Conservation (phyloP, 2,797 vertebrate species). For the Hoplostethus atlanticus region DNA sequence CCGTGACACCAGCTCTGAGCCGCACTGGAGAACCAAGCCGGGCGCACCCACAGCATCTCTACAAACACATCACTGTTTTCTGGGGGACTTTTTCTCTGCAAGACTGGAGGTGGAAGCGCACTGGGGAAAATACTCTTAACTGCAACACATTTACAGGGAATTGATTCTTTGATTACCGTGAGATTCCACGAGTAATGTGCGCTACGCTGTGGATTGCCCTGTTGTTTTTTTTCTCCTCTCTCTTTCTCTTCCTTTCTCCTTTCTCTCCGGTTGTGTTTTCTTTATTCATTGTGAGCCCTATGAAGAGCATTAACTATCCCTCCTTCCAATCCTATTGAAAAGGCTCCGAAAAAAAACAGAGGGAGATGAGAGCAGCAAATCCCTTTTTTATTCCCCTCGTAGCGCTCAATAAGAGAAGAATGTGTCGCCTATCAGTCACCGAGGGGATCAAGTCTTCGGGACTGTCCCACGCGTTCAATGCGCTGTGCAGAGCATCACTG, state of each 20-base stretch:
- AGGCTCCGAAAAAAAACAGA: slow-evolving; percentile 83
- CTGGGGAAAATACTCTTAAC: slow-evolving; percentile 52
- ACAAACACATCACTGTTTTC: slow-evolving; percentile 56
- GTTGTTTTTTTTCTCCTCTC: slow-evolving; percentile 5
- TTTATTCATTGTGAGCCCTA: slow-evolving; percentile 87
- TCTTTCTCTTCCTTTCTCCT: slow-evolving; percentile 69
- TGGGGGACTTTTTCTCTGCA: slow-evolving; percentile 59
- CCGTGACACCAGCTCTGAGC: slow-evolving; percentile 72
- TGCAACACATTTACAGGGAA: slow-evolving; percentile 61
- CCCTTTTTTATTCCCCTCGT: slow-evolving; percentile 92
- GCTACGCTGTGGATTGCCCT: slow-evolving; percentile 76
- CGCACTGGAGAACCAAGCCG: slow-evolving; percentile 65
- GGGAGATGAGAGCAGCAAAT: slow-evolving; percentile 92
- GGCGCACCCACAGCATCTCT: slow-evolving; percentile 75
- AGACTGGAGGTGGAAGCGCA: slow-evolving; percentile 63
- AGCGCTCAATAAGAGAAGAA: slow-evolving; percentile 92
- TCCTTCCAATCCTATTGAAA: slow-evolving; percentile 88
- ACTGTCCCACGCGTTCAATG: slow-evolving; percentile 88
- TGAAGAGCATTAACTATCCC: slow-evolving; percentile 91
- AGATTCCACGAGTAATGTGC: slow-evolving; percentile 82
- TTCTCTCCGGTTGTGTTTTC: slow-evolving; percentile 83
- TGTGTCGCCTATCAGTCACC: slow-evolving; percentile 92
- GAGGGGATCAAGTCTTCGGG: slow-evolving; percentile 90
- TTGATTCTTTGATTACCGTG: slow-evolving; percentile 74
- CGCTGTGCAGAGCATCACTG: slow-evolving; percentile 88